phyloP scores from a whole-genome alignment of 2,888 invertebrate species.

The Drosophila ustulata region DNA sequence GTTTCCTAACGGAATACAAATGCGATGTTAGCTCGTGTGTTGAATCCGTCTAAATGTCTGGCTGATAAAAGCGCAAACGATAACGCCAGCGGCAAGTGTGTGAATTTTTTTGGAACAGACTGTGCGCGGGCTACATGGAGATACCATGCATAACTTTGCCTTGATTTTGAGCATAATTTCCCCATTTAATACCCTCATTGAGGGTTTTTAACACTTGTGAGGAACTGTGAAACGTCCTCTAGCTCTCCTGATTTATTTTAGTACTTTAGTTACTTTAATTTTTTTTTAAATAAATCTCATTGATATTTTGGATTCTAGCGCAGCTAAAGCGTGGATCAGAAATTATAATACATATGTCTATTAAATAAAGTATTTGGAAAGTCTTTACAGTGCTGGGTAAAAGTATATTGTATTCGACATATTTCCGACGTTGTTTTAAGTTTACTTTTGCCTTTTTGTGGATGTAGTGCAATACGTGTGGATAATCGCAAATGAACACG shows the following conservation, averaged over 20 bases:
- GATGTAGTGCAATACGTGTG: slow-evolving; percentile 69
- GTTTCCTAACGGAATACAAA: slow-evolving; percentile 56
- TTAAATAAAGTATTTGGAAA: background rate
- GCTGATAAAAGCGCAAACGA: slow-evolving; percentile 68
- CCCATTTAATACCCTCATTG: slow-evolving; percentile 7
- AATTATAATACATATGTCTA: too few species aligned
- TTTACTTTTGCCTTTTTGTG: slow-evolving; percentile 30
- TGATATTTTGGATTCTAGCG: too few species aligned
- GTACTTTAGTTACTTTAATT: background rate
- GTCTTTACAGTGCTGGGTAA: background rate
- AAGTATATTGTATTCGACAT: slow-evolving; percentile 12
- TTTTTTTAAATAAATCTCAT: background rate
- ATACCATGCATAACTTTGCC: slow-evolving; percentile 41
- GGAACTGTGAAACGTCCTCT: background rate
- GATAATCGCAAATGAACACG: slow-evolving; percentile 74
- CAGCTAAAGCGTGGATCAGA: background rate
- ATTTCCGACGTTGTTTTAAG: slow-evolving; percentile 5
- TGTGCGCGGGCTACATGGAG: slow-evolving; percentile 4
- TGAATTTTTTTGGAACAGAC: slow-evolving; percentile 27
- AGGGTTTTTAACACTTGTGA: background rate
- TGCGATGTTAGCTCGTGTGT: slow-evolving; percentile 34
- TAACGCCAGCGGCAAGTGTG: slow-evolving; percentile 63
- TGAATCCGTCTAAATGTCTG: slow-evolving; percentile 40
- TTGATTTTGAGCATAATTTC: slow-evolving; percentile 42
- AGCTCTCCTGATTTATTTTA: background rate